Percentiles rank a stretch among this genome's conserved stretches.
Conservation (phyloP, 2,113 vertebrate genomes). For the Hiodon alosoides region DNA sequence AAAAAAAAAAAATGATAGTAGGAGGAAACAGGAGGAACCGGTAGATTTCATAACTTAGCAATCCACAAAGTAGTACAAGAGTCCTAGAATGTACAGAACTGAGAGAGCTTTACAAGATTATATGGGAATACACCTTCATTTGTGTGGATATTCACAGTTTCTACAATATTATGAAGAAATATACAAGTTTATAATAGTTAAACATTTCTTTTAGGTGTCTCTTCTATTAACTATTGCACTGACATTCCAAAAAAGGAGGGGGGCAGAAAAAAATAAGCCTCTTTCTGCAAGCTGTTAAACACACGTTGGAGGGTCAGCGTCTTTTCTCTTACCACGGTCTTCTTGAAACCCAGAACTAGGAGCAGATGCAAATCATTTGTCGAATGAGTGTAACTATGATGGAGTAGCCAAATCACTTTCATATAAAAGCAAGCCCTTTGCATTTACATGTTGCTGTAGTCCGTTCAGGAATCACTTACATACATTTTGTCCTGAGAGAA, state of each 20-base stretch:
- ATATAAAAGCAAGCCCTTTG: not conserved
- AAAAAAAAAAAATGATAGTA: not conserved
- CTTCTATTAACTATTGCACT: conserved; percentile 51
- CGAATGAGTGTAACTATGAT: not conserved
- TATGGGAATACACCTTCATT: conserved; percentile 50
- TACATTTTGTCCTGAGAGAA: not conserved
- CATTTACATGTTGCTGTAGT: not conserved
- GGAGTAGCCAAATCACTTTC: not conserved
- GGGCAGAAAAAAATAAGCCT: conserved; percentile 25
- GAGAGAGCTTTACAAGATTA: conserved; percentile 31
- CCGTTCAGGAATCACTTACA: not conserved
- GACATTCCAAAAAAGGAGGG: conserved; percentile 21
- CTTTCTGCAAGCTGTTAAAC: conserved; percentile 32
- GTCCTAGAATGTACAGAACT: conserved; percentile 51
- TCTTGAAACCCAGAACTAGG: conserved; percentile 10
- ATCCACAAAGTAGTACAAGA: conserved; percentile 36
- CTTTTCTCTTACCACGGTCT: not conserved
- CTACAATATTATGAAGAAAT: conserved; percentile 43
- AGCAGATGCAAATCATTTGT: conserved; percentile 18
- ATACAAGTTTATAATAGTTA: conserved; percentile 45
- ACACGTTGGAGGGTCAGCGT: conserved; percentile 10
- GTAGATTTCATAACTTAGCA: conserved; percentile 17
- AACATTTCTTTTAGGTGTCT: conserved; percentile 31
- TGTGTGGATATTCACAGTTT: conserved; percentile 44
- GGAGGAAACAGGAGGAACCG: not conserved